phyloP scores from a whole-genome alignment of 1,140 invertebrate species.

The Musca vetustissima region DNA sequence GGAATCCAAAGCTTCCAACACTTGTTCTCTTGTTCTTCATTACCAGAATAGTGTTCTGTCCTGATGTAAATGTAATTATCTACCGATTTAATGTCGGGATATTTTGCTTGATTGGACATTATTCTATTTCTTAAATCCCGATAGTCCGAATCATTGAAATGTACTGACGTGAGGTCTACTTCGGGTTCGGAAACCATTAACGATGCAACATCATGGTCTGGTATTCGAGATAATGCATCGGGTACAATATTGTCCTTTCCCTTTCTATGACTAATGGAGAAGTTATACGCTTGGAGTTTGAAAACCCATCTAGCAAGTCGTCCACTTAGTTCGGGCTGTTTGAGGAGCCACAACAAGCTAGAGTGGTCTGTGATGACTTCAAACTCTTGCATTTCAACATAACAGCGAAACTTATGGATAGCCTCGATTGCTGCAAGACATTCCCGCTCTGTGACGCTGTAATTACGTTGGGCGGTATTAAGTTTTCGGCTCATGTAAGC shows the following conservation, averaged over 20 bases:
- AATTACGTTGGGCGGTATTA: too few species aligned
- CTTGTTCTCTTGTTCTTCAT: slow-evolving; percentile 21
- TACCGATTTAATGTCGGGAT: neutral
- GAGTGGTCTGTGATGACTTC: too few species aligned
- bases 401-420: too few species aligned
- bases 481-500: slow-evolving; percentile 33
- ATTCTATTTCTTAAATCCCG: neutral
- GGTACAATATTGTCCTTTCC: slow-evolving; percentile 40
- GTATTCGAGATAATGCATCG: slow-evolving; percentile 26
- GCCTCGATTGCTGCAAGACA: too few species aligned
- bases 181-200: neutral
- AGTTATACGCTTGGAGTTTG: slow-evolving; percentile 41
- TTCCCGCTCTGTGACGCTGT: too few species aligned
- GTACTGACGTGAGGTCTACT: slow-evolving; percentile 1
- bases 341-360: too few species aligned
- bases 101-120: neutral
- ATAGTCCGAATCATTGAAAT: neutral
- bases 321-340: too few species aligned
- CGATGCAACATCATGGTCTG: neutral
- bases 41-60: slow-evolving; percentile 11
- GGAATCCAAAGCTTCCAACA: too few species aligned
- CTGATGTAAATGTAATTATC: slow-evolving; percentile 13
- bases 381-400: too few species aligned
- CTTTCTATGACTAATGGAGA: slow-evolving; percentile 41
- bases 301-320: too few species aligned